phyloP scores from a whole-genome alignment of 2,797 vertebrate genomes.

The Emydoidea blandingii region DNA sequence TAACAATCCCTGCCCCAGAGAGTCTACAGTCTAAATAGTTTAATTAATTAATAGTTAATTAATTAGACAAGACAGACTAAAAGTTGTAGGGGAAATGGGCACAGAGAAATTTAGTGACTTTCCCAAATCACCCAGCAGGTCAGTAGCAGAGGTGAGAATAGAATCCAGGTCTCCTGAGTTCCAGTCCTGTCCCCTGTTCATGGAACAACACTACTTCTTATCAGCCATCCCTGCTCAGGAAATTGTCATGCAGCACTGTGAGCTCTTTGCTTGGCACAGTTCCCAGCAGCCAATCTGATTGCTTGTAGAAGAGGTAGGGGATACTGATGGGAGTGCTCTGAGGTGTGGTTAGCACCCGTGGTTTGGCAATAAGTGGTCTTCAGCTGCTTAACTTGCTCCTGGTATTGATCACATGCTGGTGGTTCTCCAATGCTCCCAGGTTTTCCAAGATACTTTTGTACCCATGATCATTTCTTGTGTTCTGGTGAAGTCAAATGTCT shows the following conservation, averaged over 20 bases:
- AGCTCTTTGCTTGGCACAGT: background rate
- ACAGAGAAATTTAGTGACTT: background rate
- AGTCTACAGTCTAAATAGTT: background rate
- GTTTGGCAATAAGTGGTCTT: background rate
- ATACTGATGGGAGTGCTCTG: background rate
- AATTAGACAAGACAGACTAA: background rate
- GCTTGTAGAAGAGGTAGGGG: background rate
- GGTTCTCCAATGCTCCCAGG: background rate
- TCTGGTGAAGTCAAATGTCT: background rate
- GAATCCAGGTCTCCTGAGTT: background rate
- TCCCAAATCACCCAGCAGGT: background rate
- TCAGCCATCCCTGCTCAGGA: background rate
- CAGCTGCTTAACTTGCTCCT: background rate
- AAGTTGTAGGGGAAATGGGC: background rate
- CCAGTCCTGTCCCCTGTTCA: background rate
- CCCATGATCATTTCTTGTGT: background rate
- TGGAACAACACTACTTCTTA: background rate
- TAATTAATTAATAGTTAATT: too few relatives aligned
- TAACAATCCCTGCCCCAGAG: background rate
- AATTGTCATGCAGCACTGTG: background rate
- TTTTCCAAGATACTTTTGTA: background rate
- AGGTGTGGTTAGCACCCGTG: background rate
- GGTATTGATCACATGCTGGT: background rate
- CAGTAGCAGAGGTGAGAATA: background rate
- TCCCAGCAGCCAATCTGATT: background rate